phyloP scores from a whole-genome alignment of 2,888 invertebrate species.

The Xestoiulus laeticollis region DNA sequence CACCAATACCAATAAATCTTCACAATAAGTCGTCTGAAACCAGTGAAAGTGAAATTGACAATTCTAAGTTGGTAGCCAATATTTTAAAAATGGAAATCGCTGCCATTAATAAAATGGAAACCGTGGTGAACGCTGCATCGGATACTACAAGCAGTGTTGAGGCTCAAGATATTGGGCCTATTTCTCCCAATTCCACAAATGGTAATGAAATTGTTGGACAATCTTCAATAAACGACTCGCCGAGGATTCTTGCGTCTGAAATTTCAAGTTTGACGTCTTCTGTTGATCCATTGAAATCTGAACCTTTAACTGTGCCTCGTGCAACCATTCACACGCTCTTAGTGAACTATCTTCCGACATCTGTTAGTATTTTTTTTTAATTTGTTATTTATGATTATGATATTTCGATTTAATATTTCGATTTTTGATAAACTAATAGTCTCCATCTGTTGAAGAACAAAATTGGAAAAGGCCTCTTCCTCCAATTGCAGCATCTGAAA shows the following conservation, averaged over 20 bases:
- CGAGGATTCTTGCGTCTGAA: not conserved
- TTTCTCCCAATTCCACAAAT: not conserved
- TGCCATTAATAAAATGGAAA: not conserved
- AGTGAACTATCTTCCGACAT: not conserved
- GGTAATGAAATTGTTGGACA: not conserved
- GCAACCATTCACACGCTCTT: not conserved
- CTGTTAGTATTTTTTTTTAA: not conserved
- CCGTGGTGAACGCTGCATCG: not conserved
- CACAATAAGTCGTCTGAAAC: not conserved
- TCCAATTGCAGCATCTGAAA: not conserved
- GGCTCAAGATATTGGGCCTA: not conserved
- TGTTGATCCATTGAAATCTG: slow-evolving; percentile 7
- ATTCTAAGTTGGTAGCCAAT: not conserved
- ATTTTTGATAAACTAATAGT: not conserved
- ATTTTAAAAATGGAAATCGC: not conserved
- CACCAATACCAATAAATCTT: not conserved
- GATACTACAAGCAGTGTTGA: not conserved
- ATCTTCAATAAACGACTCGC: not conserved
- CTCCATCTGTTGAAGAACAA: not conserved
- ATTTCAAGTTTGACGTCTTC: slow-evolving; percentile 27
- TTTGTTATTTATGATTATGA: not conserved
- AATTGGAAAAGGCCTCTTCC: slow-evolving; percentile 36
- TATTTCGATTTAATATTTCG: not conserved
- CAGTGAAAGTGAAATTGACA: not conserved
- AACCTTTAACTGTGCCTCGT: not conserved